Base-by-base conservation (phyloP, 2,113 vertebrate species). In the Tricholaema leucomelas region DNA sequence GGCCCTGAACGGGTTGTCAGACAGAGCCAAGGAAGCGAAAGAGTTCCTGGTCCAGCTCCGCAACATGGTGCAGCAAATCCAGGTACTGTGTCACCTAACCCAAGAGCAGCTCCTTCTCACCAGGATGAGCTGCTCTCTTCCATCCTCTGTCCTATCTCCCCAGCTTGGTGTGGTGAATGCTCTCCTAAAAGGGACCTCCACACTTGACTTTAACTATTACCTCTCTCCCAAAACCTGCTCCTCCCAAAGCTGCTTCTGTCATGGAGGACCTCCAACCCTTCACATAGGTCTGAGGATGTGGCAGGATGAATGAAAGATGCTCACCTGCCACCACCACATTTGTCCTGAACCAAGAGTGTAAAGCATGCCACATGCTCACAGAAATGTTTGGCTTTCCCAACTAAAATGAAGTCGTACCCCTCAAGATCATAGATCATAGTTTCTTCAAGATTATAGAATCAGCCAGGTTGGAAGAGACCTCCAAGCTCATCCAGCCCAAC, bases 21-120 rank as follows among this genome's bases (percentile, higher is more conserved):
- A 99, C 97, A 98, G 98, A 97, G 99, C 99, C 91, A 99, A 99
- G 27, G 99, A 99, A 91, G 99, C 99, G 59, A 99, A 99, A 96
- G 99, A 99, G 91, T 99, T 99, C 92, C 97, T 99, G 94, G 98
- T 99, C 7, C 99, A 99, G 75, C 98, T 99, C 64, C 98, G 98
- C 76, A 99, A 98, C 96, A 99, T 99, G 98, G 99, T 99, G 59
- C 99, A 99, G 95, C 98, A 99, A 91, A 99, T 99, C 96, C 99
- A 99, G 99, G 99, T 99, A 98, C 3, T 1, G 89, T 31, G 10
- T 20, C 12, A 50, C 24, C 72, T 14, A 28, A 36, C 20, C 3
- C 8, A 40, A 79, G 27, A 67, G 1, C 75, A 25, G 25, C 46
- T 54, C 33, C 75, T 63, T 84, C 52, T 64, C 40, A 8, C 1